Evolutionary conservation across 2,113 vertebrate genomes (phyloP).

Genomic region (Sapayoa aenigma): DNA sequence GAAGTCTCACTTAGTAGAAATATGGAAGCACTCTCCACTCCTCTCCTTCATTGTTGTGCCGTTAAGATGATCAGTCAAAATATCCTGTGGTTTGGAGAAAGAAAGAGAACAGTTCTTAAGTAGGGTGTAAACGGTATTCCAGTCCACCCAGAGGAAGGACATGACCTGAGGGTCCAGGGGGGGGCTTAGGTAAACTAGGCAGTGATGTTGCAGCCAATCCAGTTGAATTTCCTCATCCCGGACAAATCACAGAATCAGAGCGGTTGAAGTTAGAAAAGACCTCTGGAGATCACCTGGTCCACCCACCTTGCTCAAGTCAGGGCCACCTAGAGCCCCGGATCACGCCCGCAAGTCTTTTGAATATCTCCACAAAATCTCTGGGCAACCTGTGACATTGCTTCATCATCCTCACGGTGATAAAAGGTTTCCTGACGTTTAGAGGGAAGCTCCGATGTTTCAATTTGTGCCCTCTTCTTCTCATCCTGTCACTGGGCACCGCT

Average conservation of each 20-base stretch:
- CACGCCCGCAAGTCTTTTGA: neutral
- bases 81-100: neutral
- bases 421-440: neutral
- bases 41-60: neutral
- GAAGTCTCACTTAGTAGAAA: neutral
- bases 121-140: neutral
- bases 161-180: neutral
- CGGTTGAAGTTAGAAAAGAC: neutral
- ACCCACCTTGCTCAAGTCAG: neutral
- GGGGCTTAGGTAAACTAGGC: rapidly evolving
- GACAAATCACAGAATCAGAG: neutral
- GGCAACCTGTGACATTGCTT: neutral
- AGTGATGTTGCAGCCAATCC: rapidly evolving
- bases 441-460: rapidly evolving
- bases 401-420: neutral
- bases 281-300: neutral
- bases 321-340: neutral
- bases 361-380: neutral
- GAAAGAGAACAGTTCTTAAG: neutral
- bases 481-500: neutral
- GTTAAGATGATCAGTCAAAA: neutral
- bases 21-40: neutral
- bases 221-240: neutral
- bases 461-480: neutral
- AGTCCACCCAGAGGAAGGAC: neutral